Conservation (phyloP, 2,797 vertebrate species). For the Danio aesculapii region DNA sequence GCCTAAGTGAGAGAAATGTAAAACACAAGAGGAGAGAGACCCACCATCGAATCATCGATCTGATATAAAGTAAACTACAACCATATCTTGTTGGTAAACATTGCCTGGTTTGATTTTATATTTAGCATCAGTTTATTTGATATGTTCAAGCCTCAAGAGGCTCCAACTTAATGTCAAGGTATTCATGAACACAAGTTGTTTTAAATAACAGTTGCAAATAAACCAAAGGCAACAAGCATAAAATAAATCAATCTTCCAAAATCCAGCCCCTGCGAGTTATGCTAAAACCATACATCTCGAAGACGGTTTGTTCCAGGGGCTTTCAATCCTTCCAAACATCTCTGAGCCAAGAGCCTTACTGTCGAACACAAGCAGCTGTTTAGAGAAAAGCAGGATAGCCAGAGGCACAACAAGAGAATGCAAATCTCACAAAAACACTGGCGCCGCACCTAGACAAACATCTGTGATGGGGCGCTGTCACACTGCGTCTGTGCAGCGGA, state of each 20-base stretch:
- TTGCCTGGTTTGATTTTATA: no score
- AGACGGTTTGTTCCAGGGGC: conserved; percentile 13
- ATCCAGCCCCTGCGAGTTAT: conserved; percentile 31
- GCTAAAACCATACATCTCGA: conserved; percentile 12
- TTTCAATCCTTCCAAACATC: conserved; percentile 22
- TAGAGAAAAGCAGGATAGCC: conserved; percentile 51
- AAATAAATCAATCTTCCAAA: neutral
- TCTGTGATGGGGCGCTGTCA: conserved; percentile 43
- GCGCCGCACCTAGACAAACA: conserved; percentile 49
- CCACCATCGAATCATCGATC: no score
- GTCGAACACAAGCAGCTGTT: conserved; percentile 54
- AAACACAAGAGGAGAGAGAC: no score
- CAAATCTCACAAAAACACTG: conserved; percentile 50
- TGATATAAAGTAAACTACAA: no score
- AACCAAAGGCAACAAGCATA: neutral
- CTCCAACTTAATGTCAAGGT: neutral
- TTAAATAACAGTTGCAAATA: neutral
- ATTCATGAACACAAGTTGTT: neutral
- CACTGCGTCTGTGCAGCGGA: conserved; percentile 20
- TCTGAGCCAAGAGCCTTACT: conserved; percentile 18
- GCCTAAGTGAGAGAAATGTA: no score
- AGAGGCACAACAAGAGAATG: conserved; percentile 51
- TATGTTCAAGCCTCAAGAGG: neutral
- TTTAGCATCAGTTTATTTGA: neutral
- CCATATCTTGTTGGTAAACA: no score